A percentile compares a stretch with the other conserved stretches of the same genome.
These are phyloP conservation scores for Scaptomyza caliginosa DNA, from an alignment of 2,888 invertebrate genomes.

Conservation along the genomic window DNA sequence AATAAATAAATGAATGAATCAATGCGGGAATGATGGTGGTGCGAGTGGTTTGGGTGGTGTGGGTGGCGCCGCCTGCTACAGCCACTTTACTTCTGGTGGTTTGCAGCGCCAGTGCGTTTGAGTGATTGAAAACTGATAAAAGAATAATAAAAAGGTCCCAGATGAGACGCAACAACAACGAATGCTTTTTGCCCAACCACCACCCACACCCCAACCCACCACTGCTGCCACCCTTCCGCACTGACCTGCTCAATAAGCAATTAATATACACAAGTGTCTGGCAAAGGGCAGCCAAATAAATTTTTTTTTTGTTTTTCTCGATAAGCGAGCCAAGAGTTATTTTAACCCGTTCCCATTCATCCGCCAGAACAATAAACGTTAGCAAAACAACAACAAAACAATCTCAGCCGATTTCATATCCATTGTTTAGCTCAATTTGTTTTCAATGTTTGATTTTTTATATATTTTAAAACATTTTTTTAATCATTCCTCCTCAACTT, in stretches of 20 bases:
- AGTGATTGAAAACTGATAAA: slow-evolving; percentile 77
- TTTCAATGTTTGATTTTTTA: background rate
- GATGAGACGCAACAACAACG: slow-evolving; percentile 2
- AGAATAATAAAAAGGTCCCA: slow-evolving; percentile 48
- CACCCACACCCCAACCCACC: background rate
- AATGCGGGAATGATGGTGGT: slow-evolving; percentile 15
- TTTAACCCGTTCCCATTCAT: background rate
- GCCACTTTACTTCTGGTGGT: slow-evolving; percentile 1
- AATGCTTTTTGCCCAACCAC: too few relatives aligned
- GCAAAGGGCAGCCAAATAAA: slow-evolving; percentile 43
- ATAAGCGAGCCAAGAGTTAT: slow-evolving; percentile 25
- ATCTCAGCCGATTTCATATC: too few relatives aligned
- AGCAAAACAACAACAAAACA: slow-evolving; percentile 20
- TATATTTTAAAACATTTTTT: background rate
- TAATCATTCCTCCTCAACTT: slow-evolving; percentile 31
- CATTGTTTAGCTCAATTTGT: slow-evolving; percentile 1
- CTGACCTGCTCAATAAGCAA: slow-evolving; percentile 75
- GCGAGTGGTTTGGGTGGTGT: background rate
- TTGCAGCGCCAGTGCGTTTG: slow-evolving; percentile 40
- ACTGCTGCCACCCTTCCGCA: background rate
- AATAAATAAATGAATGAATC: slow-evolving; percentile 75
- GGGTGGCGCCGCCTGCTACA: background rate
- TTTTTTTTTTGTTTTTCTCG: slow-evolving; percentile 19
- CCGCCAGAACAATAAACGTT: slow-evolving; percentile 54
- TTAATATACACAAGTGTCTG: slow-evolving; percentile 80